These are phyloP conservation scores for Drosophila simulans DNA, from an alignment of 1,140 invertebrate species.

Conservation along the genomic window DNA sequence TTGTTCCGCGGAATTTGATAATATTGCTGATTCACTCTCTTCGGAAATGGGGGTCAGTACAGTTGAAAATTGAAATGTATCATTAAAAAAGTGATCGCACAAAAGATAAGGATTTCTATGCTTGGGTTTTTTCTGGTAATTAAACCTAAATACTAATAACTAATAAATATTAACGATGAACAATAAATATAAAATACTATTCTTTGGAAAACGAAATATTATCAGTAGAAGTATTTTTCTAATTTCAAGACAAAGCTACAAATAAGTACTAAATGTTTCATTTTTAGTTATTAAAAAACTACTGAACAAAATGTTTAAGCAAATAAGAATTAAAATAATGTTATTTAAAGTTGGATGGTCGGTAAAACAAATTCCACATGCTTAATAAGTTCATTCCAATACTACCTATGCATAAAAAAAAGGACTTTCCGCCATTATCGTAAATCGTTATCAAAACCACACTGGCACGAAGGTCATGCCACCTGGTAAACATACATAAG, in stretches of 20 bases:
- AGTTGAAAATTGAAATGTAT: not conserved
- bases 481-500: conserved; percentile 8
- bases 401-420: not conserved
- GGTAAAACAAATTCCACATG: too few species aligned
- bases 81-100: not conserved
- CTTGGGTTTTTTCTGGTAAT: not conserved
- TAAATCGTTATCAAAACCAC: not conserved
- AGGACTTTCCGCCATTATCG: conserved; percentile 8
- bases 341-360: too few species aligned
- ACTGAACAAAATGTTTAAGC: too few species aligned
- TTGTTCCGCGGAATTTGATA: conserved; percentile 50
- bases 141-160: too few species aligned
- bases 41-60: not conserved
- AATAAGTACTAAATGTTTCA: too few species aligned
- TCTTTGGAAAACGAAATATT: too few species aligned
- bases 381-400: too few species aligned
- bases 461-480: conserved; percentile 17
- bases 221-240: too few species aligned
- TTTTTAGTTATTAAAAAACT: too few species aligned
- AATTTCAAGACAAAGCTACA: too few species aligned
- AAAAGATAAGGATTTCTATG: not conserved
- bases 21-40: conserved; percentile 48
- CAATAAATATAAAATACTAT: too few species aligned
- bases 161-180: not conserved
- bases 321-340: too few species aligned